Evolutionary conservation across 2,797 vertebrate species (phyloP), one percentile per base, ranked within the genome.

Genomic region (Danio tinwini): DNA sequence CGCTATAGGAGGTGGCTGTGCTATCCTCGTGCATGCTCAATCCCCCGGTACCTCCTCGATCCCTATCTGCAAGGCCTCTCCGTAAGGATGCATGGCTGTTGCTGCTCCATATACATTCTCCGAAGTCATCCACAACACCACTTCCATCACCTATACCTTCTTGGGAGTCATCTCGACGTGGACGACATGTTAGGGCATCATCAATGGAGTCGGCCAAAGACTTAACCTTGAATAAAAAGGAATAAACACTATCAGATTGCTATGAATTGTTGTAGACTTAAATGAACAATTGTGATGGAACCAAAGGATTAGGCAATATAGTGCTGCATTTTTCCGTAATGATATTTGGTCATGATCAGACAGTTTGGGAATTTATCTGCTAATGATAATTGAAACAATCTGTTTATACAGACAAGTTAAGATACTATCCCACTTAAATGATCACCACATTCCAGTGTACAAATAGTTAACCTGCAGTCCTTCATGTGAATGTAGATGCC

Each of bases 181-280:
- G 93, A 53, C 95, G 94, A 83, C 96, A 96, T 75, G 95, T 96
- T 83, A 97, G 90, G 2, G 96, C 96, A 69, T 96, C 96, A 6
- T 97, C 96, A 74, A 97, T 97, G 64, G 96, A 96, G 90, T 97
- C 96, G 0, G 96, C 96, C 91, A 97, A 85, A 45, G 95, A 96
- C 77, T 96, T 96, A 0, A 97, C 96, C 96, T 96, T 91, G 10
- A 75, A 40, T 68, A n/a, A 1, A 47, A 74, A 81, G 39, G 80
- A 42, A 82, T 4, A 9, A 17, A 62, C 6, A 69, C 13, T 50
- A 50, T 71, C 37, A 19, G 37, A 5, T 17, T 29, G 29, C 29
- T 29, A 29, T 29, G 29, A 69, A 67, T 53, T 50, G 12, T 16
- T 49, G 10, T 40, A 21, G 1, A 0, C 17, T 40, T 65, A 45